phyloP scores from a whole-genome alignment of 2,113 vertebrate genomes.

The Oostethus manadensis region DNA sequence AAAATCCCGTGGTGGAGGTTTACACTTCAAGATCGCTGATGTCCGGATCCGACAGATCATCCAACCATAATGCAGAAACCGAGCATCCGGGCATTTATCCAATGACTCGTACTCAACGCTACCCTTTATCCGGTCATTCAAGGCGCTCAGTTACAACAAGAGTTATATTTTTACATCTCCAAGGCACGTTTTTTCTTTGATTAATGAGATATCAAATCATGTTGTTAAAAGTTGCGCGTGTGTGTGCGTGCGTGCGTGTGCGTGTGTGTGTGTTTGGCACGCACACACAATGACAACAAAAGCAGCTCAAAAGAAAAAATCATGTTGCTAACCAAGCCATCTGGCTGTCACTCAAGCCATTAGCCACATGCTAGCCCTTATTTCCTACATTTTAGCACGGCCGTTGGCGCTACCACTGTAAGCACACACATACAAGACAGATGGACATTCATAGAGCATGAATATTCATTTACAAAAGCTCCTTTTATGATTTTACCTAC shows the following conservation, averaged over 20 bases:
- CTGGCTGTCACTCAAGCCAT: slow-evolving; percentile 64
- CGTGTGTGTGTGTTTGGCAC: not conserved
- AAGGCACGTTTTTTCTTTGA: not conserved
- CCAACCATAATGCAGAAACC: no score
- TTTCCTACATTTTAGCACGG: slow-evolving; percentile 32
- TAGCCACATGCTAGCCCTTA: slow-evolving; percentile 54
- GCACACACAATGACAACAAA: not conserved
- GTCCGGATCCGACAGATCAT: no score
- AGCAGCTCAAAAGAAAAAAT: slow-evolving; percentile 20
- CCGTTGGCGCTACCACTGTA: slow-evolving; percentile 12
- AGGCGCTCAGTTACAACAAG: no score
- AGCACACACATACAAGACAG: slow-evolving; percentile 10
- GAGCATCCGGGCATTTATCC: no score
- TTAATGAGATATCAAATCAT: not conserved
- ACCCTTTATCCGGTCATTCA: no score
- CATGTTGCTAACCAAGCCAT: slow-evolving; percentile 25
- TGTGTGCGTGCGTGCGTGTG: not conserved
- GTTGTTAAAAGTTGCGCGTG: not conserved
- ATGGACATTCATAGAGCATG: slow-evolving; percentile 13
- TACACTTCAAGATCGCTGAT: no score
- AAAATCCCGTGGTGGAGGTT: no score
- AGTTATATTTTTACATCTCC: not conserved
- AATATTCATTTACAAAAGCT: slow-evolving; percentile 32
- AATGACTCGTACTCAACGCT: no score
- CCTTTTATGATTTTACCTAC: slow-evolving; percentile 24